These are phyloP conservation scores for Sesia bembeciformis DNA, from an alignment of 2,888 invertebrate species.

Conservation along the genomic window DNA sequence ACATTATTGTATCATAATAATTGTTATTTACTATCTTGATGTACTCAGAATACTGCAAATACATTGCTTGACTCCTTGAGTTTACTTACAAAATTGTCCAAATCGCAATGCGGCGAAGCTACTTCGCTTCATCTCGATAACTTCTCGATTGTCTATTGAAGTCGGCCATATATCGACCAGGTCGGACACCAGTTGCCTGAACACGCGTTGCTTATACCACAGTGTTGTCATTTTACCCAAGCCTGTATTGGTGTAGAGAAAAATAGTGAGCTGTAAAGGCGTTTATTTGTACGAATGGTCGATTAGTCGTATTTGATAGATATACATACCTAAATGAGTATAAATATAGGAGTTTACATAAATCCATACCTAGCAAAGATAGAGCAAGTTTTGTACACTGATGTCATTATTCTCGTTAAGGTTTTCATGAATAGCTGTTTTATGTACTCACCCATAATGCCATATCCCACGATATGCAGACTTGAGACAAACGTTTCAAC, in stretches of 20 bases:
- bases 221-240: conserved; percentile 42
- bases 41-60: no score
- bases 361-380: no score
- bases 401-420: no score
- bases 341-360: no score
- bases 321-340: no score
- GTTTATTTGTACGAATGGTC: neutral
- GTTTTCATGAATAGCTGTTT: neutral
- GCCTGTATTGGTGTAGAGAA: conserved; percentile 23
- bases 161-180: conserved; percentile 49
- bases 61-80: no score
- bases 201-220: conserved; percentile 42
- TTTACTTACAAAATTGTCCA: conserved; percentile 37
- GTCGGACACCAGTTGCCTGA: conserved; percentile 40
- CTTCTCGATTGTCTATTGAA: conserved; percentile 26
- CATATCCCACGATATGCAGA: conserved; percentile 50
- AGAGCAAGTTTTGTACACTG: no score
- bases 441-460: conserved; percentile 40
- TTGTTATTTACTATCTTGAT: no score
- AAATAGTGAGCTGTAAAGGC: no score
- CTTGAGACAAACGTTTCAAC: conserved; percentile 41
- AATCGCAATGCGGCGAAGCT: conserved; percentile 35
- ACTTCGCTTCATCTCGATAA: conserved; percentile 30
- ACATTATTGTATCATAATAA: no score
- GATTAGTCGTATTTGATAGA: neutral